A percentile compares a stretch with the other conserved stretches of the same genome.
Conservation (phyloP, 2,797 vertebrate species). For the Natrix natrix region DNA sequence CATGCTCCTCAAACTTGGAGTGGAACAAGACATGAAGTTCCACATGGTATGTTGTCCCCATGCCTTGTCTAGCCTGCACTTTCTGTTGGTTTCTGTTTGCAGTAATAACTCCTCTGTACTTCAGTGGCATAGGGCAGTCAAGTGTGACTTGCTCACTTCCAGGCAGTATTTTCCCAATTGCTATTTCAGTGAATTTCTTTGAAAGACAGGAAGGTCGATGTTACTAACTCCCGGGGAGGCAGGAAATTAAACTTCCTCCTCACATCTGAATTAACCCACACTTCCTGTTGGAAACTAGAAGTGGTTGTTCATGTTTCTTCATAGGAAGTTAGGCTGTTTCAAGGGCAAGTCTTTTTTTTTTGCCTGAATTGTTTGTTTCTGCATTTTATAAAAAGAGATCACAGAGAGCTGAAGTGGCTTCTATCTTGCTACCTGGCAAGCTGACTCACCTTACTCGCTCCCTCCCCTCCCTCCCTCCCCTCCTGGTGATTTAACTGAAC, state of each 20-base stretch:
- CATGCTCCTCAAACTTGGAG: neutral
- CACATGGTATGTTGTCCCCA: neutral
- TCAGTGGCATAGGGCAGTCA: neutral
- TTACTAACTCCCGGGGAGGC: conserved; percentile 24
- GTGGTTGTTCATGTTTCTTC: neutral
- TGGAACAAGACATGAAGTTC: neutral
- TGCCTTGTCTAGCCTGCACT: neutral
- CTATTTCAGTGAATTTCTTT: conserved; percentile 32
- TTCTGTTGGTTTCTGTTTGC: conserved; percentile 1
- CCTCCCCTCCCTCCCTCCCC: neutral
- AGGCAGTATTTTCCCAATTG: neutral
- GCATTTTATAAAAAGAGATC: conserved; percentile 41
- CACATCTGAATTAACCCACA: conserved; percentile 19
- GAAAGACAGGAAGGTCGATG: neutral
- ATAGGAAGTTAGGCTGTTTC: conserved; percentile 34
- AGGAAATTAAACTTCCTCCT: conserved; percentile 58
- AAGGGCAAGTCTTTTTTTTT: neutral
- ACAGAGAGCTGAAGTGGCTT: conserved; percentile 34
- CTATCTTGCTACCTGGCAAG: conserved; percentile 25
- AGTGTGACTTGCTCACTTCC: neutral
- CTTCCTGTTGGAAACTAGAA: conserved; percentile 46
- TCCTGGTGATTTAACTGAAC: conserved; percentile 33
- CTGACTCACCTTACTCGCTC: conserved; percentile 18
- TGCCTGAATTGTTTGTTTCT: conserved; percentile 26
- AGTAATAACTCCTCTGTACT: conserved; percentile 15